Percentiles rank a stretch among this genome's conserved stretches.
These are phyloP conservation scores for Alectoris magna DNA, from an alignment of 2,797 vertebrate species.

Conservation along the genomic window DNA sequence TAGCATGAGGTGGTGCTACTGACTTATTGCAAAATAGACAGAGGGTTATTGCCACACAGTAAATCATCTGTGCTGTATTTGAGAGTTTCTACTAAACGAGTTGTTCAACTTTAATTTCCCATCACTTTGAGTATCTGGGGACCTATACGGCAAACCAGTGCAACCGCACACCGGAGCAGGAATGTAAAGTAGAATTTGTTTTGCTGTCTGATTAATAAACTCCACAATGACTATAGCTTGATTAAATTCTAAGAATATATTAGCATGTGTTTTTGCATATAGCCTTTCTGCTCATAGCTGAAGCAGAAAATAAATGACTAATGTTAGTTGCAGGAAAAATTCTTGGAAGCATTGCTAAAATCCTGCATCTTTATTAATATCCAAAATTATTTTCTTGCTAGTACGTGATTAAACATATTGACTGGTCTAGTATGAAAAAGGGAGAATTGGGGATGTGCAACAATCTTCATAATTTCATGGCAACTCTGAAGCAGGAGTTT, in stretches of 20 bases:
- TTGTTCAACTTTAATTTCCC: neutral
- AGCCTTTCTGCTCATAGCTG: neutral
- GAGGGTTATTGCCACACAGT: neutral
- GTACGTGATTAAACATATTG: constrained; percentile 18
- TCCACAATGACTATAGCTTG: neutral
- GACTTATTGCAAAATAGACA: neutral
- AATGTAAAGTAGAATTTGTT: neutral
- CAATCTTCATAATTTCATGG: constrained; percentile 50
- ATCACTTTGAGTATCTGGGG: neutral
- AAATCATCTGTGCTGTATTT: neutral
- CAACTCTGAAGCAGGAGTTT: constrained; percentile 67
- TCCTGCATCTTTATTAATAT: neutral
- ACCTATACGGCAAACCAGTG: neutral
- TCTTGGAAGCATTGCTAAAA: neutral
- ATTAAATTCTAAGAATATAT: constrained; percentile 26
- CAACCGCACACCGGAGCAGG: neutral
- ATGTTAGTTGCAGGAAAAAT: neutral
- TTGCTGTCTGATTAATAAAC: constrained; percentile 10
- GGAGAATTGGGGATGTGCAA: neutral
- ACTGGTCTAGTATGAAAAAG: constrained; percentile 37
- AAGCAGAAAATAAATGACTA: neutral
- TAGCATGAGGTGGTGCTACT: neutral
- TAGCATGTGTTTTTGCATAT: neutral
- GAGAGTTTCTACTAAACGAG: neutral
- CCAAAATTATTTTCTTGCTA: neutral